Evolutionary conservation across 2,113 vertebrate genomes (phyloP).

Genomic region (Neomonachus schauinslandi): DNA sequence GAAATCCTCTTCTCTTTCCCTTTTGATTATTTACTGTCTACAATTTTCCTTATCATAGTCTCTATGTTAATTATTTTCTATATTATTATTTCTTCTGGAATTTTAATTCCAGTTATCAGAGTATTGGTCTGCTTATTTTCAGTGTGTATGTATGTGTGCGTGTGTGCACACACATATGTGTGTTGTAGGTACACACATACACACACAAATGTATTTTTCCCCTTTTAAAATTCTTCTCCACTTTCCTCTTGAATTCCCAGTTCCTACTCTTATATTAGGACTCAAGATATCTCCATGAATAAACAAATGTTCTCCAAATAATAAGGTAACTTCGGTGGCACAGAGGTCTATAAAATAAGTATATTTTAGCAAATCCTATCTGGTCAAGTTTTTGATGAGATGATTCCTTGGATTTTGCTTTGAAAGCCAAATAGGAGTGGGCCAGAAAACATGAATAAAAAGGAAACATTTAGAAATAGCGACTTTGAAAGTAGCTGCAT

Average conservation of each 20-base stretch:
- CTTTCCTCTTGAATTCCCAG: not conserved
- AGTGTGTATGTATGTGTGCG: not conserved
- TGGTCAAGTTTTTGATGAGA: not conserved
- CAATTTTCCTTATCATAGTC: conserved; percentile 58
- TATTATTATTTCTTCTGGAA: conserved; percentile 56
- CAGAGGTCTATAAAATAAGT: not conserved
- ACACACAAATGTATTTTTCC: not conserved
- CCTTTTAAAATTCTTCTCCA: not conserved
- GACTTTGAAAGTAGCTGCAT: not conserved
- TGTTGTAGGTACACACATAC: not conserved
- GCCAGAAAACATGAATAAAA: not conserved
- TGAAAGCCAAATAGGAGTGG: not conserved
- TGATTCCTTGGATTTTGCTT: not conserved
- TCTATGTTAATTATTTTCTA: conserved; percentile 57
- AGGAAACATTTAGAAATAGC: not conserved
- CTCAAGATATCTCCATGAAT: not conserved
- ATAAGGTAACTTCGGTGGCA: not conserved
- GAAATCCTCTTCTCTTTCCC: conserved; percentile 52
- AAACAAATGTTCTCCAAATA: not conserved
- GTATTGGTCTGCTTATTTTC: not conserved
- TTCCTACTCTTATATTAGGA: not conserved
- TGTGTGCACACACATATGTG: not conserved
- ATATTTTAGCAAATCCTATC: not conserved
- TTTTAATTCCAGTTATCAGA: conserved; percentile 46
- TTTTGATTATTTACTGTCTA: conserved; percentile 71